A percentile compares a stretch with the other conserved stretches of the same genome.
phyloP scores from a whole-genome alignment of 2,797 vertebrate species.

The Acanthiza pusilla region DNA sequence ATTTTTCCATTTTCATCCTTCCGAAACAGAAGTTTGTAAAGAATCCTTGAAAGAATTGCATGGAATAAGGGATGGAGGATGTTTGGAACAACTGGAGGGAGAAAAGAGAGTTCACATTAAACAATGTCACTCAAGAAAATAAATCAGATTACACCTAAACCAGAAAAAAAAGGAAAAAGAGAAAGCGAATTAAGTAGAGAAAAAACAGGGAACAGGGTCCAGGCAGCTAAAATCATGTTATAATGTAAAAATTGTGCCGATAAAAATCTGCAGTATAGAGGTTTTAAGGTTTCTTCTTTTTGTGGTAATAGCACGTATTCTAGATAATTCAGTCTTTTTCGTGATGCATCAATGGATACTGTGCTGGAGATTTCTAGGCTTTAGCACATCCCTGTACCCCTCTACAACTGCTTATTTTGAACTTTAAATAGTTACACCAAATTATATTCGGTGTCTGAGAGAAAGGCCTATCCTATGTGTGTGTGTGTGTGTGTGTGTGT shows the following conservation, averaged over 20 bases:
- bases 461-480: background rate
- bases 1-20: background rate
- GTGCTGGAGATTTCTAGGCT: background rate
- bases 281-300: background rate
- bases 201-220: background rate
- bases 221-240: background rate
- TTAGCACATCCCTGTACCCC: background rate
- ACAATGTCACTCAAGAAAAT: background rate
- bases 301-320: background rate
- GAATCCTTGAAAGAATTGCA: background rate
- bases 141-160: background rate
- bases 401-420: background rate
- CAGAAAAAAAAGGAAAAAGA: background rate
- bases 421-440: background rate
- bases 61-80: background rate
- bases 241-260: background rate
- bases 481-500: background rate
- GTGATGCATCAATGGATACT: background rate
- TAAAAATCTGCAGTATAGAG: background rate
- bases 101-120: background rate
- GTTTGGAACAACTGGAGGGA: background rate
- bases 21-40: background rate
- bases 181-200: background rate
- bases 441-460: background rate
- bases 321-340: background rate